A percentile compares a stretch with the other conserved stretches of the same genome.
Evolutionary conservation across 1,140 invertebrate genomes (phyloP).

Genomic region (Pseudomyrmex dendroicus): DNA sequence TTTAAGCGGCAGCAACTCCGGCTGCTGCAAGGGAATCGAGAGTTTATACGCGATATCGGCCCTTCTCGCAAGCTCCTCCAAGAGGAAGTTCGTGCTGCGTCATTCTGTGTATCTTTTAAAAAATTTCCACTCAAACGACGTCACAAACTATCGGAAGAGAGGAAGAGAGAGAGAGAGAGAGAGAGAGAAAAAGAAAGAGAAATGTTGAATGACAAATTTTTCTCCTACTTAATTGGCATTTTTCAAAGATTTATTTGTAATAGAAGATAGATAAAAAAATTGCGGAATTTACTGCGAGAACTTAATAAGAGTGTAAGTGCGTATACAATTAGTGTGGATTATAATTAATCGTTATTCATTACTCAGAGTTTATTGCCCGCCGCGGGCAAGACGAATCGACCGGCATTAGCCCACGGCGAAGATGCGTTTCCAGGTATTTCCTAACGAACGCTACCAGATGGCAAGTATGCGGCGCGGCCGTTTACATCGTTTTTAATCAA

Average conservation of each 20-base stretch:
- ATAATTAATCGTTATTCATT: slow-evolving; percentile 49
- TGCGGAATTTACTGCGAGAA: background rate
- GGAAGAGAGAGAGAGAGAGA: no score
- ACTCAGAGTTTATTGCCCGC: slow-evolving; percentile 29
- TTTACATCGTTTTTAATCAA: slow-evolving; percentile 71
- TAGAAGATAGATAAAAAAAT: background rate
- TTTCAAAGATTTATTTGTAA: background rate
- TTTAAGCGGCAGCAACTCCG: slow-evolving; percentile 40
- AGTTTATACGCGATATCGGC: slow-evolving; percentile 7
- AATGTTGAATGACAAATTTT: background rate
- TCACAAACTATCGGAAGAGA: background rate
- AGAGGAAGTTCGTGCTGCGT: background rate
- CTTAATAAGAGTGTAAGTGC: background rate
- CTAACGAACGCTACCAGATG: slow-evolving; percentile 54
- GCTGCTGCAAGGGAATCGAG: background rate
- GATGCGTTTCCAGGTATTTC: slow-evolving; percentile 45
- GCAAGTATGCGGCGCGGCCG: slow-evolving; percentile 33
- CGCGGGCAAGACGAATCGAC: slow-evolving; percentile 33
- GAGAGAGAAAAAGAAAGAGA: no score
- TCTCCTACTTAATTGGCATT: background rate
- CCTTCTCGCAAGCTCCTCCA: background rate
- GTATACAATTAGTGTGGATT: slow-evolving; percentile 13
- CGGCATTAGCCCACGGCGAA: slow-evolving; percentile 26
- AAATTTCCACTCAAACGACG: no score
- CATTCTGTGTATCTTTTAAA: background rate